A percentile compares a stretch with the other conserved stretches of the same genome.
Conservation (phyloP, 1,140 invertebrate genomes). For the Hylaeus volcanicus region DNA sequence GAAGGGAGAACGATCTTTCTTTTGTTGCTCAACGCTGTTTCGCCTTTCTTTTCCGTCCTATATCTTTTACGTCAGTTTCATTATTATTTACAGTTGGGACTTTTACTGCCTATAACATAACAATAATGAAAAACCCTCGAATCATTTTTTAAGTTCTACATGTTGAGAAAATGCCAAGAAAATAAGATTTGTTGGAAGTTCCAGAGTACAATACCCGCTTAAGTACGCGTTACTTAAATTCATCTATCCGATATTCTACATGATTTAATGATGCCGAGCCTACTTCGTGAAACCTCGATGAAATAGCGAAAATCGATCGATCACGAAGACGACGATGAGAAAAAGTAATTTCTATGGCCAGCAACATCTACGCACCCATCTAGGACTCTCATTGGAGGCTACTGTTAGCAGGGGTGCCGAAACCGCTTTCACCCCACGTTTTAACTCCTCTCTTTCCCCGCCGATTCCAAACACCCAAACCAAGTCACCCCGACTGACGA, state of each 20-base stretch:
- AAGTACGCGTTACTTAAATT: too few relatives aligned
- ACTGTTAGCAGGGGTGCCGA: constrained; percentile 12
- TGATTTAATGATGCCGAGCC: too few relatives aligned
- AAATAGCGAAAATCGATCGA: neutral
- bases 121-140: too few relatives aligned
- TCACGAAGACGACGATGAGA: neutral
- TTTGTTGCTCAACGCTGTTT: constrained; percentile 41
- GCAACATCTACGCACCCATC: constrained; percentile 20
- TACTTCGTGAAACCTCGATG: too few relatives aligned
- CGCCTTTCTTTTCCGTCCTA: constrained; percentile 9
- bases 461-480: constrained; percentile 50
- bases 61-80: neutral
- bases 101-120: too few relatives aligned
- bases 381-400: constrained; percentile 42
- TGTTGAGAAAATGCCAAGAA: too few relatives aligned
- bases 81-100: neutral
- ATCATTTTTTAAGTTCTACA: too few relatives aligned
- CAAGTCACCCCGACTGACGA: constrained; percentile 51
- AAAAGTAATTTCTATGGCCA: neutral
- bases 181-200: too few relatives aligned
- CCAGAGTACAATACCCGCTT: too few relatives aligned
- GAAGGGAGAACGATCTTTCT: constrained; percentile 18
- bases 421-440: constrained; percentile 58
- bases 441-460: constrained; percentile 47
- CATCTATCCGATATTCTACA: too few relatives aligned